Evolutionary conservation across 2,797 vertebrate species (phyloP).

Genomic region (Phataginus tetradactyla): DNA sequence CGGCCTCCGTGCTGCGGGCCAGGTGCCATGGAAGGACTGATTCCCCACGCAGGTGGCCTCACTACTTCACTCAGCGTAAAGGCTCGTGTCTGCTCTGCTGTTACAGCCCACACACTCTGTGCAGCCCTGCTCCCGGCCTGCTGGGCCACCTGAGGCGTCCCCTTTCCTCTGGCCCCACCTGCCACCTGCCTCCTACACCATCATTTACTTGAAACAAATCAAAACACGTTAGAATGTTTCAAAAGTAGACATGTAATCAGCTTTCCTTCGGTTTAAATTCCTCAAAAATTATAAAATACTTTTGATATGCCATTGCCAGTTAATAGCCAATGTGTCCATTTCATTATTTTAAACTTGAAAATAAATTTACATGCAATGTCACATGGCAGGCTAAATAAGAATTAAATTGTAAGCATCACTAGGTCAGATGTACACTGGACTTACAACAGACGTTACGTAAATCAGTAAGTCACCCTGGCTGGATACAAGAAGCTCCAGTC

Average conservation of each 20-base stretch:
- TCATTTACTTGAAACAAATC: background rate
- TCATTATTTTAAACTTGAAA: background rate
- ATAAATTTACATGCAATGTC: background rate
- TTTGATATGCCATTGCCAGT: too few species aligned
- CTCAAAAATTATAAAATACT: accelerated
- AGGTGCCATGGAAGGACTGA: accelerated
- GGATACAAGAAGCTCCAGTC: accelerated
- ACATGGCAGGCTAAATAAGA: background rate
- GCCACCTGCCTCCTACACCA: background rate
- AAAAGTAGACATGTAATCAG: background rate
- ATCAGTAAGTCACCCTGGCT: accelerated
- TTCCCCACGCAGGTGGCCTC: accelerated
- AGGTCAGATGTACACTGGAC: too few species aligned
- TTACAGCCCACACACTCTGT: accelerated
- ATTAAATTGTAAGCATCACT: accelerated
- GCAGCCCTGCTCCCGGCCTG: accelerated
- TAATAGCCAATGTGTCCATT: accelerated
- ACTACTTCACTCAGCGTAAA: too few species aligned
- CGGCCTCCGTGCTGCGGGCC: too few species aligned
- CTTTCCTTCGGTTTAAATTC: background rate
- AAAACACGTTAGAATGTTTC: background rate
- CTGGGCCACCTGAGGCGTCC: too few species aligned
- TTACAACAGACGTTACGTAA: accelerated
- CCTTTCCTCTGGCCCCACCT: too few species aligned
- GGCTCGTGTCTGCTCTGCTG: accelerated